These are phyloP conservation scores for Sinella curviseta DNA, from an alignment of 1,140 invertebrate genomes.

Conservation along the genomic window DNA sequence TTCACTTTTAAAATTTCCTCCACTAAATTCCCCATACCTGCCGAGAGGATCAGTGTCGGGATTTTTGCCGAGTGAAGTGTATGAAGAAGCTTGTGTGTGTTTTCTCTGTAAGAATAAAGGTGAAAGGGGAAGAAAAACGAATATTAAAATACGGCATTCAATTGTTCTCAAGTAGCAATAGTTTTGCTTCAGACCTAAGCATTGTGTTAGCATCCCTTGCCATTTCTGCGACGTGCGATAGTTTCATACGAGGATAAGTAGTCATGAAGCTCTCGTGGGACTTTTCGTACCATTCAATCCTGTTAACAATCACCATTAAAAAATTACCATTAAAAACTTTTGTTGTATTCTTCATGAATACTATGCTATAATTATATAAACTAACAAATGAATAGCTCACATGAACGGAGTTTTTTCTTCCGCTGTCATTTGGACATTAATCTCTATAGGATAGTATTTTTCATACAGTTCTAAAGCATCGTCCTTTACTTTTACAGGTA, in stretches of 20 bases:
- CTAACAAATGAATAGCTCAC: constrained; percentile 39
- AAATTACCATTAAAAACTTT: constrained; percentile 31
- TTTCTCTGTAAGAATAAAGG: too few relatives aligned
- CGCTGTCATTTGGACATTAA: constrained; percentile 70
- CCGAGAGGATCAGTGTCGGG: constrained; percentile 88
- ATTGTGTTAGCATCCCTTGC: constrained; percentile 51
- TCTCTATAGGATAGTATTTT: constrained; percentile 84
- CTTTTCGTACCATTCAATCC: constrained; percentile 84
- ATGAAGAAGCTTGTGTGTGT: constrained; percentile 70
- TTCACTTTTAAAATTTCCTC: constrained; percentile 72
- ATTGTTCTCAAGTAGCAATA: too few relatives aligned
- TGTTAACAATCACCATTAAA: constrained; percentile 63
- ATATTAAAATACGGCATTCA: too few relatives aligned
- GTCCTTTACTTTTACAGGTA: constrained; percentile 65
- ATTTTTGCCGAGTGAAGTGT: constrained; percentile 66
- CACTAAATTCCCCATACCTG: constrained; percentile 86
- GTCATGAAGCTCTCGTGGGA: constrained; percentile 66
- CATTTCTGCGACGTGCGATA: constrained; percentile 62
- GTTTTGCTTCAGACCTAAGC: too few relatives aligned
- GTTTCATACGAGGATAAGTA: constrained; percentile 59
- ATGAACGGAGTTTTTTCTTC: constrained; percentile 64
- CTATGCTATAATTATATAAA: constrained; percentile 51
- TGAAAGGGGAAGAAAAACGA: neutral
- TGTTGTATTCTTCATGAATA: neutral
- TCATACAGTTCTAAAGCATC: constrained; percentile 61